Base-by-base conservation (phyloP, 2,113 vertebrate species). In the Delphinapterus leucas region DNA sequence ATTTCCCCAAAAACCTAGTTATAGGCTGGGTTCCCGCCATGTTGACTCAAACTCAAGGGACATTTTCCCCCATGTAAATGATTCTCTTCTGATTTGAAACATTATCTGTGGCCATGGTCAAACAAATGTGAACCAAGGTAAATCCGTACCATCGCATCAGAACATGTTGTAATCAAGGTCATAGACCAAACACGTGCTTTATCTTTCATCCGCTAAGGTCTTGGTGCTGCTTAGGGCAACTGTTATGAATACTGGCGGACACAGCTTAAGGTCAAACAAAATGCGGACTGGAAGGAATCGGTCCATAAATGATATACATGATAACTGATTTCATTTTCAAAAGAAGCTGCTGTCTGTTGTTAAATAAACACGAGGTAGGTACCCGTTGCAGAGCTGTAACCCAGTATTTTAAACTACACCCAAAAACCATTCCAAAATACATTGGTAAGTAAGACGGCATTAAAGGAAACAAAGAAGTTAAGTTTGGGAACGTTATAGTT, bases 1-100 rank as follows among this genome's bases (percentile, higher is more conserved):
- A 80, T 87, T 96, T 87, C 36, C 6, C 31, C 28, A 80, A 80
- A 93, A 28, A 25, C 6, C 36, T 61, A 74, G 20, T 28, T 58
- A 38, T 47, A 90, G 41, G 4, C 28, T 53, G 33, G 33, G 33
- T 79, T 80, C 44, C 44, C 14, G n/a, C 5, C 33, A n/a, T 55
- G 2, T 44, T 84, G 74, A 38, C n/a, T 89, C 81, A 44, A 92
- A 79, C 21, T 87, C 13, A 26, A 0, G 11, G 49, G 47, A 49
- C 49, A 26, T 84, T 90, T 88, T 65, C 14, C 47, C 63, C n/a
- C 44, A 81, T 14, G 38, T 84, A 47, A 89, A 74, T 68, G 25
- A 80, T 84, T 96, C 95, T 95, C 68, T 95, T 92, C 58, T 96
- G 47, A 92, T 74, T 73, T 81, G n/a, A 96, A 96, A 93, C 25